These are phyloP conservation scores for Zygothrica quintamaculata DNA, from an alignment of 2,888 invertebrate species.

Conservation along the genomic window DNA sequence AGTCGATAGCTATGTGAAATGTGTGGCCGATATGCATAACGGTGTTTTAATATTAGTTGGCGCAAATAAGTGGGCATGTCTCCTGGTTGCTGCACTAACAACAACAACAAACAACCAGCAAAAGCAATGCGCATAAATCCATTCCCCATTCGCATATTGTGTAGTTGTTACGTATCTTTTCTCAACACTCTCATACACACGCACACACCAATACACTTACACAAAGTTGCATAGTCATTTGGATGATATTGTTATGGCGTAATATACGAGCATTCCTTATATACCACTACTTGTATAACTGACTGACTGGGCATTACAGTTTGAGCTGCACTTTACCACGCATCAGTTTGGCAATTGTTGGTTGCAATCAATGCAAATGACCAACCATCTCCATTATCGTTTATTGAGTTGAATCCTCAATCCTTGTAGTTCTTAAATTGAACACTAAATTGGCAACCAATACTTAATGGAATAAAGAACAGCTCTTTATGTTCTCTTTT, in stretches of 20 bases:
- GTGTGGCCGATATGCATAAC: conserved; percentile 76
- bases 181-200: conserved; percentile 5
- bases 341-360: conserved; percentile 35
- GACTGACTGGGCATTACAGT: conserved; percentile 26
- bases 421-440: conserved; percentile 17
- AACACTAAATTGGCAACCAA: conserved; percentile 27
- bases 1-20: conserved; percentile 52
- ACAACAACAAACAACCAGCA: conserved; percentile 11
- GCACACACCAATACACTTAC: conserved; percentile 2
- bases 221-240: conserved; percentile 53
- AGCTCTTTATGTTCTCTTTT: not conserved
- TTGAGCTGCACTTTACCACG: conserved; percentile 28
- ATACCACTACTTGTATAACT: not conserved
- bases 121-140: conserved; percentile 38
- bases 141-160: conserved; percentile 38
- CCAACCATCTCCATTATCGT: conserved; percentile 33
- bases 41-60: conserved; percentile 79
- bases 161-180: conserved; percentile 1
- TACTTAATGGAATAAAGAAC: conserved; percentile 8
- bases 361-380: conserved; percentile 39
- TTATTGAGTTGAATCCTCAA: conserved; percentile 37
- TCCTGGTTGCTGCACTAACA: conserved; percentile 26
- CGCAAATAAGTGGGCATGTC: conserved; percentile 72
- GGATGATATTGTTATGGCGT: conserved; percentile 73
- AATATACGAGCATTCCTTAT: conserved; percentile 45